Base-by-base conservation (phyloP, 1,140 invertebrate genomes). In the Pygmarrhopalites habei region DNA sequence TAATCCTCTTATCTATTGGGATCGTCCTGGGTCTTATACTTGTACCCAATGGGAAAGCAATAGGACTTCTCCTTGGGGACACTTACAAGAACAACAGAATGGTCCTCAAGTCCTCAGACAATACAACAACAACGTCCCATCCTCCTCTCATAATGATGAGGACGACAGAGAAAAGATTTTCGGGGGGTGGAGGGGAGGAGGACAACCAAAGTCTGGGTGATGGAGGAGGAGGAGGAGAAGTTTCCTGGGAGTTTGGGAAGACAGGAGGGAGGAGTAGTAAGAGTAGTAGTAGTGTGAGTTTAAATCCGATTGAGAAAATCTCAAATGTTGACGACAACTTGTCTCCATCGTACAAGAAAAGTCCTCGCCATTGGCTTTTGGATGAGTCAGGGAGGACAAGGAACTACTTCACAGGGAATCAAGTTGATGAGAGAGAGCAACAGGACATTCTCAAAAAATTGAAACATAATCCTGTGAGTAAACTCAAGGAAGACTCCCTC, bases 11-110 rank as follows among this genome's bases (percentile, higher is more conserved):
- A 71, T 92, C 92, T 0, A 75, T 93, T 51, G 93, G 93, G 44
- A 92, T 97, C 47, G 78, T 97, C 56, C 74, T 93, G 43, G 89
- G 90, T 49, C 77, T 95, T 23, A 79, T 94, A 49, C 75, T 95
- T 56, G 90, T 97, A 1, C 93, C 94, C 1, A 95, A 95, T 73
- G 92, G 93, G 1, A 88, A 93, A 77, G 73, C 78, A 25, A 78
- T 96, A 56, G 93, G 93, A 10, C 84, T 87, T 62, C 76, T 81
- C 2, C 78, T 95, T 30, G 92, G 92, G 0, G 92, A 95, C 72
- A 74, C 69, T 12, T 66, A 66, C 43, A 49, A 30, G 23, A 41
- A 59, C 5, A 41, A 26, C 12, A 7, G 5, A 4, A 55, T 55
- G 4, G 30, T 15, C 26, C 7, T 30, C 23, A 25, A 55, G 52